Conservation (phyloP, 2,797 vertebrate genomes). For the Phoxinus dragarum region DNA sequence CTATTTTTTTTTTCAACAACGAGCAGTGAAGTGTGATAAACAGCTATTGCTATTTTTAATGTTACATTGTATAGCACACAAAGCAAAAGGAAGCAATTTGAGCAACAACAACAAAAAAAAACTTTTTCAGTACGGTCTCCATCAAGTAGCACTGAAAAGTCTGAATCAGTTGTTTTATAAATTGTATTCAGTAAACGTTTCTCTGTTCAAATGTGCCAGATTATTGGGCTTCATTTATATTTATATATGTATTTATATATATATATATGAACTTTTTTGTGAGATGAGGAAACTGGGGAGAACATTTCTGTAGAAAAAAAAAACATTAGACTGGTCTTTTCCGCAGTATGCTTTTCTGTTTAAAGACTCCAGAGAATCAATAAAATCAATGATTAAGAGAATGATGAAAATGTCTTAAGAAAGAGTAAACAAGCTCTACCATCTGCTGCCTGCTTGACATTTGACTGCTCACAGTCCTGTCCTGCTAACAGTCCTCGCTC, state of each 20-base stretch:
- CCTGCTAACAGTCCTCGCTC: conserved; percentile 16
- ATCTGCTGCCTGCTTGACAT: conserved; percentile 43
- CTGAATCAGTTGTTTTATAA: background rate
- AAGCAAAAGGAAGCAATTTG: background rate
- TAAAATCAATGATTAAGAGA: conserved; percentile 14
- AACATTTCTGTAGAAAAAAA: background rate
- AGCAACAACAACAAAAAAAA: background rate
- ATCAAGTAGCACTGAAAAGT: background rate
- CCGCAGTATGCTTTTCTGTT: background rate
- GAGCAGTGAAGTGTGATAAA: background rate
- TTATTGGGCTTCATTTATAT: background rate
- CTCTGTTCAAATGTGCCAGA: background rate
- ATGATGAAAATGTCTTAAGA: background rate
- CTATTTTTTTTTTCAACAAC: background rate
- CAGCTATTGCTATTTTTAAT: conserved; percentile 10
- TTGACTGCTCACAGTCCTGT: conserved; percentile 10
- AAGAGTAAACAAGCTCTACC: conserved; percentile 19
- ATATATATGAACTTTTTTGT: background rate
- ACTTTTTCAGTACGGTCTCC: background rate
- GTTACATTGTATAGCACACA: background rate
- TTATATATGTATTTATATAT: too few species aligned
- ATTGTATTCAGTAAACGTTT: background rate
- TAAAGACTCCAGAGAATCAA: conserved; percentile 3
- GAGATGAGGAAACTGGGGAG: background rate
- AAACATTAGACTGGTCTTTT: background rate